A percentile compares a stretch with the other conserved stretches of the same genome.
phyloP scores from a whole-genome alignment of 2,113 vertebrate species.

The Centropus unirufus region DNA sequence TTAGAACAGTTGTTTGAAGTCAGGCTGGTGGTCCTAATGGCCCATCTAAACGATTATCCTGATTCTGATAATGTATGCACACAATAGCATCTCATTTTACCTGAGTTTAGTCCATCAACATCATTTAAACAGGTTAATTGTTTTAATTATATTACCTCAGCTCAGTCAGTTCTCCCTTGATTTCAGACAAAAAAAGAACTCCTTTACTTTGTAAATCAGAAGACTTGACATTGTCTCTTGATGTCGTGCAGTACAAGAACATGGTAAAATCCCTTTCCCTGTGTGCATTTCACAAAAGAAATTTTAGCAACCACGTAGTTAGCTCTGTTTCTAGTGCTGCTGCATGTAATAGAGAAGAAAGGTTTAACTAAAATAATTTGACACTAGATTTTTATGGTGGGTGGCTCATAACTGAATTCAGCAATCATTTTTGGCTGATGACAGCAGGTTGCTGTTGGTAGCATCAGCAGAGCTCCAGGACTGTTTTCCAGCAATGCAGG shows the following conservation, averaged over 20 bases:
- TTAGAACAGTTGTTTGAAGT: not conserved
- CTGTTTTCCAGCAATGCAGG: not conserved
- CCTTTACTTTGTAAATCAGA: not conserved
- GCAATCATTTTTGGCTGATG: accelerated
- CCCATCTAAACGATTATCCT: not conserved
- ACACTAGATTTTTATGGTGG: not conserved
- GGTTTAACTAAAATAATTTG: not conserved
- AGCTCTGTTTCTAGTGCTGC: not conserved
- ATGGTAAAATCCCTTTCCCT: not conserved
- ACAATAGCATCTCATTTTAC: not conserved
- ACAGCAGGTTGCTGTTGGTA: not conserved
- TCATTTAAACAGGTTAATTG: not conserved
- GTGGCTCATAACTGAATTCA: not conserved
- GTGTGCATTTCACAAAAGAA: not conserved
- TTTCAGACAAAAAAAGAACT: not conserved
- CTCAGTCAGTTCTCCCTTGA: not conserved
- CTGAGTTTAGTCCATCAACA: not conserved
- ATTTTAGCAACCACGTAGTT: not conserved
- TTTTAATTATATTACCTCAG: not conserved
- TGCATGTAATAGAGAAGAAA: not conserved
- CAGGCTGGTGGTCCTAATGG: not conserved
- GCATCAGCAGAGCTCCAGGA: not conserved
- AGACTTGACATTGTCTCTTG: not conserved
- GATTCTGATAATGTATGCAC: not conserved
- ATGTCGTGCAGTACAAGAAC: not conserved